Conservation (phyloP, 2,888 invertebrate species). For the Nephrotoma guestfalica region DNA sequence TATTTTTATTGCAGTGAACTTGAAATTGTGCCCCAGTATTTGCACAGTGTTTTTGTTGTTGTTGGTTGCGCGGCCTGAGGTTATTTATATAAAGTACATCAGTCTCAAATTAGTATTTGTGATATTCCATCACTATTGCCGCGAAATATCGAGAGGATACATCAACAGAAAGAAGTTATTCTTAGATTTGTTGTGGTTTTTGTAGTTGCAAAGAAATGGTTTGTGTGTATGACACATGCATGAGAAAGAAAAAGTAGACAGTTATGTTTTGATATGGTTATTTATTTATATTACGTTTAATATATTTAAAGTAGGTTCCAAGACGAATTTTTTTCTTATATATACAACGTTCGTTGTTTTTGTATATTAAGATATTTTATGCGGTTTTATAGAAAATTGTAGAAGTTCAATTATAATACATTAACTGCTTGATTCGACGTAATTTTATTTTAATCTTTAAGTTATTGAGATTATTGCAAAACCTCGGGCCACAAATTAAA, state of each 20-base stretch:
- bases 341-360: background rate
- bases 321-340: background rate
- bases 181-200: background rate
- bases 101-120: background rate
- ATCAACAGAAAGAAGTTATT: background rate
- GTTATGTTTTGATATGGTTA: background rate
- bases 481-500: too few species aligned
- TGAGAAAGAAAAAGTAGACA: background rate
- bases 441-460: background rate
- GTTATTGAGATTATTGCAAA: background rate
- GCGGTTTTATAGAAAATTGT: background rate
- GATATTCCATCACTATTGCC: background rate
- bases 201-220: background rate
- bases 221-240: background rate
- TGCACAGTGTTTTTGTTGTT: background rate
- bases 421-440: background rate
- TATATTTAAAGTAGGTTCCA: background rate
- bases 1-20: background rate
- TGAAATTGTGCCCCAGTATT: background rate
- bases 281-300: background rate
- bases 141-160: background rate
- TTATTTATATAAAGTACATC: background rate
- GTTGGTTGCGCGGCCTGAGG: background rate
- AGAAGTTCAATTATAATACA: background rate
- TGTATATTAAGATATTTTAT: background rate